Conservation (phyloP, 2,113 vertebrate genomes). For the Rattus rattus region DNA sequence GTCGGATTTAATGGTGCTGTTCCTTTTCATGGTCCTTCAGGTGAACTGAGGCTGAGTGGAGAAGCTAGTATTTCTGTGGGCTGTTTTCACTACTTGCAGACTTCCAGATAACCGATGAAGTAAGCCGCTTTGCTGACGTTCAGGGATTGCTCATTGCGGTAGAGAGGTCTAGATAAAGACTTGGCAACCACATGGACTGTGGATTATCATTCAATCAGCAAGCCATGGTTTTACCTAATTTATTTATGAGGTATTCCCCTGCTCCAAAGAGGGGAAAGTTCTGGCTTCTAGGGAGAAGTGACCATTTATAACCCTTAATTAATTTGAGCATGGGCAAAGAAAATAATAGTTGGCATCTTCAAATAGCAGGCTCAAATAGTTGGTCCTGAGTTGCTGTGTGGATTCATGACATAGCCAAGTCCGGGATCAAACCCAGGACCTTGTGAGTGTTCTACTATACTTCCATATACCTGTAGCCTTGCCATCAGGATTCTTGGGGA, state of each 20-base stretch:
- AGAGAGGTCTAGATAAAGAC: slow-evolving; percentile 4
- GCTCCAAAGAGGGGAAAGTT: slow-evolving; percentile 65
- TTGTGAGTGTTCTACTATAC: background rate
- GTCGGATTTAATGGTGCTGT: background rate
- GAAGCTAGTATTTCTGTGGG: slow-evolving; percentile 25
- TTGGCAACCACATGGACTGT: background rate
- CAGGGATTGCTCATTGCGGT: slow-evolving; percentile 38
- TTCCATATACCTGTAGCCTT: background rate
- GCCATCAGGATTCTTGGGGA: background rate
- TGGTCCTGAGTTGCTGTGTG: background rate
- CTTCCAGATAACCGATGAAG: slow-evolving; percentile 39
- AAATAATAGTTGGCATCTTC: slow-evolving; percentile 49
- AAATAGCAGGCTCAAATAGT: slow-evolving; percentile 26
- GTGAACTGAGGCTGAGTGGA: background rate
- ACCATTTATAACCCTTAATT: slow-evolving; percentile 68
- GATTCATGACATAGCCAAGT: background rate
- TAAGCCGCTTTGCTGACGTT: slow-evolving; percentile 15
- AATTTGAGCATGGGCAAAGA: slow-evolving; percentile 59
- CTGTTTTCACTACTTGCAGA: slow-evolving; percentile 30
- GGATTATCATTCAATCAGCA: slow-evolving; percentile 18
- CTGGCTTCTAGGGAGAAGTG: slow-evolving; percentile 71
- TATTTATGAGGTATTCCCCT: slow-evolving; percentile 67
- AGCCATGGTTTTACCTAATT: slow-evolving; percentile 48
- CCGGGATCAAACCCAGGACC: background rate
- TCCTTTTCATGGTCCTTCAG: background rate